Percentiles rank a stretch among this genome's conserved stretches.
phyloP scores from a whole-genome alignment of 2,888 invertebrate species.

The Drosophila yooni region DNA sequence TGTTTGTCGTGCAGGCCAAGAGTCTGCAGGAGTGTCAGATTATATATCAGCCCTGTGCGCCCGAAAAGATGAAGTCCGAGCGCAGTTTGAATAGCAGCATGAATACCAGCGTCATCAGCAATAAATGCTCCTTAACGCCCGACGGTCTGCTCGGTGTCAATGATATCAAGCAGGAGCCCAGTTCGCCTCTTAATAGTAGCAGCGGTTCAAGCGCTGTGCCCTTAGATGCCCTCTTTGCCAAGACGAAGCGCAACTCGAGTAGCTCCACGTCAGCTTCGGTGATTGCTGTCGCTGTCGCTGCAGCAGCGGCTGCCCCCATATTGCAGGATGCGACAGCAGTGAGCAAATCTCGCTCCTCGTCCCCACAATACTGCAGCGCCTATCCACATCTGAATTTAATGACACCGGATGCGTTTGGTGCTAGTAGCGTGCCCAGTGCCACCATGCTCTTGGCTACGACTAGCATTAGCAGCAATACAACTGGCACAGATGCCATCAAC shows the following conservation, averaged over 20 bases:
- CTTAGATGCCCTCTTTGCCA: constrained; percentile 76
- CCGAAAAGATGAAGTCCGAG: constrained; percentile 75
- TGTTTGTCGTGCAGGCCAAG: constrained; percentile 94
- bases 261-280: constrained; percentile 57
- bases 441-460: constrained; percentile 49
- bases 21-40: constrained; percentile 94
- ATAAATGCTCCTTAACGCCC: constrained; percentile 56
- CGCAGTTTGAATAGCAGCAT: constrained; percentile 63
- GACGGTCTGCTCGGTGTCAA: constrained; percentile 43
- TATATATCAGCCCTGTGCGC: constrained; percentile 86
- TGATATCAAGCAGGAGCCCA: constrained; percentile 65
- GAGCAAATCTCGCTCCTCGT: constrained; percentile 69
- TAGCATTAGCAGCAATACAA: constrained; percentile 35
- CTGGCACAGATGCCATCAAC: constrained; percentile 25
- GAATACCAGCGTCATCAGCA: constrained; percentile 25
- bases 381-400: constrained; percentile 89
- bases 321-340: constrained; percentile 49
- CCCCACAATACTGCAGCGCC: constrained; percentile 72
- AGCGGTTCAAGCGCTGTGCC: constrained; percentile 52
- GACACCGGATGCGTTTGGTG: constrained; percentile 94
- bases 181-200: constrained; percentile 50
- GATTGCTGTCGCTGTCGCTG: constrained; percentile 71
- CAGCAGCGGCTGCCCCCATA: constrained; percentile 68
- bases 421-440: constrained; percentile 67
- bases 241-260: constrained; percentile 56